Conservation (phyloP, 2,113 vertebrate genomes). For the Cottus gobio region DNA sequence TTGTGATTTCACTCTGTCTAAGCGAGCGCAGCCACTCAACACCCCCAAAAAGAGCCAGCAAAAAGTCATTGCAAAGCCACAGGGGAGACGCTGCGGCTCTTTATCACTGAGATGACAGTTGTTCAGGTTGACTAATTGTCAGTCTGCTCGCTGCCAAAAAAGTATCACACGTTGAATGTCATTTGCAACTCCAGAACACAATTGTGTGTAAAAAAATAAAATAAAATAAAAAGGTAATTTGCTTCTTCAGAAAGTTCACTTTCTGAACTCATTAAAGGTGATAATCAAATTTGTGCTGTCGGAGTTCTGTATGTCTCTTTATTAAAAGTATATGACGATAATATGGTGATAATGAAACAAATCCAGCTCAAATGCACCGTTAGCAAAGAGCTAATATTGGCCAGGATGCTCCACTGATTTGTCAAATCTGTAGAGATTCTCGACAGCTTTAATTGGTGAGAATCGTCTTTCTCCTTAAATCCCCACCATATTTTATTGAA, state of each 20-base stretch:
- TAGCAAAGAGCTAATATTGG: constrained; percentile 2
- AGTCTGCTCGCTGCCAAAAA: not conserved
- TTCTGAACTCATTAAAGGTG: not conserved
- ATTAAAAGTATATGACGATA: constrained; percentile 1
- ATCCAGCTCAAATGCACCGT: not conserved
- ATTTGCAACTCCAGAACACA: not conserved
- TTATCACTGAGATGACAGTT: not conserved
- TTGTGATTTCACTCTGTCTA: not conserved
- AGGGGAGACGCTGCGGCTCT: not conserved
- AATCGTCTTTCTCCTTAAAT: not conserved
- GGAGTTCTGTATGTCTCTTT: not conserved
- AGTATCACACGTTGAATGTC: not conserved
- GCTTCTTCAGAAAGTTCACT: not conserved
- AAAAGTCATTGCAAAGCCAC: not conserved
- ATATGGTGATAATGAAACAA: not conserved
- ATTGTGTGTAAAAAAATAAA: not conserved
- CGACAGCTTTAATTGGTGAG: not conserved
- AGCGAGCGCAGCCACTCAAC: not conserved
- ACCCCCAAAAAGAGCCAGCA: not conserved
- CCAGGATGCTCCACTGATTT: not conserved
- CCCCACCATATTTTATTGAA: not conserved
- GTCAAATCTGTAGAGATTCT: constrained; percentile 9
- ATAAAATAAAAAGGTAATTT: not conserved
- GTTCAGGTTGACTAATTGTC: not conserved
- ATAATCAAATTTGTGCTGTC: not conserved